Evolutionary conservation across 2,888 invertebrate species (phyloP), one percentile per base, ranked within the genome.

Genomic region (Leucophora obtusa): DNA sequence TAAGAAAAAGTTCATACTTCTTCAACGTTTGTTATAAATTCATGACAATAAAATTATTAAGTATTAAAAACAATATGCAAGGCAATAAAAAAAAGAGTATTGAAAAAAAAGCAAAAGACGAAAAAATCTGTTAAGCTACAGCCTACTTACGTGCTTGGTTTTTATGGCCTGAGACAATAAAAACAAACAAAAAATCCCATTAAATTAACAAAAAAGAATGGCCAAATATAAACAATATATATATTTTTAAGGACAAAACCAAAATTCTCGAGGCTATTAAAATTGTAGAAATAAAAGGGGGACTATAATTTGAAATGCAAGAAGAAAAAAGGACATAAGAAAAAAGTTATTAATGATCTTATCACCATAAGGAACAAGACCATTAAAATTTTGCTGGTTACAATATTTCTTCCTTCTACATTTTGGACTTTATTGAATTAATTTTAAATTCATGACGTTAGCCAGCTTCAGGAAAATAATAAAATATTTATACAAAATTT

Each of bases 91-190:
- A 74, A 74, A 66, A 71, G 17, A 65, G 47, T 65, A 71, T 33
- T 56, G 28, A 60, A 60, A 28, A 28, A 28, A 28, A 28, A 6
- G 7, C 28, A 47, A 17, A 50, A 60, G 2, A 51, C 8, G 14
- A 38, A 18, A 17, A 47, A 76, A 80, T 63, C 28, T 63, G 62
- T 62, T 75, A 66, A 72, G 72, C 68, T 80, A 58, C 47, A 68
- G 75, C 65, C 33, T 63, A 72, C 18, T 72, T 53, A 69, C 58
- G 58, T 76, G 63, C 33, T 68, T 28, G 59, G 7, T 38, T 75
- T 80, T 76, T 65, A 80, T 59, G 62, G 47, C 35, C 76, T 63
- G 72, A 53, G 50, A 72, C 71, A 76, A 71, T 66, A 75, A 79
- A 62, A 66, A n/a, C 14, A 17, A 73, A 53, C 21, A 63, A 15